Evolutionary conservation across 2,888 invertebrate genomes (phyloP), one percentile per base, ranked within the genome.

Genomic region (Eristalis tenax): DNA sequence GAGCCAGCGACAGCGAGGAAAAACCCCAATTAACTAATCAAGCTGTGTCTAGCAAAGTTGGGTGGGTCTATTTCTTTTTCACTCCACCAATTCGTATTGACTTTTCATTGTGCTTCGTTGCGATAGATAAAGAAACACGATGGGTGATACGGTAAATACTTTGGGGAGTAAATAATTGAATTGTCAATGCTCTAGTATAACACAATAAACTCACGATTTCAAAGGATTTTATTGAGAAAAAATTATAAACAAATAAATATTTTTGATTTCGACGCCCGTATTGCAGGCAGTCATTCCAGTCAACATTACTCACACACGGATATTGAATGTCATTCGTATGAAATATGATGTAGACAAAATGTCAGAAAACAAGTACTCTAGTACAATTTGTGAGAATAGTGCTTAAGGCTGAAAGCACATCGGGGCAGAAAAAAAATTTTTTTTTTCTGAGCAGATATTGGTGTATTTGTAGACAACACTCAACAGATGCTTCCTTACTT

Each of bases 201-300:
- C 32, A 61, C 13, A 22, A 63, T 75, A 10, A 23, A 84, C 88
- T 84, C 69, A 81, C 83, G 81, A 40, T 77, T 66, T 77, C 28
- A 77, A 13, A 35, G 26, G 73, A 15, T 81, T 77, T 84, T 77
- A 81, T 64, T 69, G 38, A 64, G 50, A 43, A 61, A 50, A 88
- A 76, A 77, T 81, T 77, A 84, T 88, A 88, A 84, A 87, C 87
- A 87, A 86, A 79, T 83, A 83, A 80, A 83, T 87, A 79, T 83
- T 76, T 83, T 83, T 28, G 23, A 76, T 83, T 43, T 50, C 69
- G 70, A 78, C 75, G 83, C 74, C 78, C 78, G 78, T 68, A 63
- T 22, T 73, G 26, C 59, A 71, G 63, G 43, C 78, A 68, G 63
- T 64, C 83, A 87, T 80, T 75, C 77, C 83, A 87, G 57, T 71